phyloP scores from a whole-genome alignment of 2,888 invertebrate species.

The Seira musarum region DNA sequence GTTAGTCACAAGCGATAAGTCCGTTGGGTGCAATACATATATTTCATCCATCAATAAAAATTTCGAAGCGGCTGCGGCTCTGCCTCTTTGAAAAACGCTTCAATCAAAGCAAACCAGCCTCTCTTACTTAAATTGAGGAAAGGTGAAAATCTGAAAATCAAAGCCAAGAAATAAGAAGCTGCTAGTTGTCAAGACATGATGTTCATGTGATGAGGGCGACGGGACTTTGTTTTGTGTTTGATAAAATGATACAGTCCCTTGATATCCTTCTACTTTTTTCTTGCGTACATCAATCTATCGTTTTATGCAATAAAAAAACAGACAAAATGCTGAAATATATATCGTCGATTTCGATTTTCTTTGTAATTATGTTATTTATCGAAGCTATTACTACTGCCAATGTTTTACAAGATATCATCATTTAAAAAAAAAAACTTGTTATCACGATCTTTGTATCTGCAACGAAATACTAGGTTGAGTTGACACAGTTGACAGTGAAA shows the following conservation, averaged over 20 bases:
- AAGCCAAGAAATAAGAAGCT: slow-evolving; percentile 36
- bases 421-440: background rate
- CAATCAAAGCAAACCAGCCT: too few relatives aligned
- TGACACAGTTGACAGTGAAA: background rate
- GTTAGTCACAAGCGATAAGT: too few relatives aligned
- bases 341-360: slow-evolving; percentile 39
- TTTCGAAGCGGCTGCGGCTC: too few relatives aligned
- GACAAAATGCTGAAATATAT: background rate
- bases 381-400: background rate
- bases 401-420: background rate
- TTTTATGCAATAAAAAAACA: slow-evolving; percentile 28
- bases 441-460: too few relatives aligned
- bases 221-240: background rate
- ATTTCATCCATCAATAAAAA: too few relatives aligned
- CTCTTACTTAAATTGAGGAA: slow-evolving; percentile 49
- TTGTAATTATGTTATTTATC: background rate
- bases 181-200: slow-evolving; percentile 17
- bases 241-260: background rate
- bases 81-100: too few relatives aligned
- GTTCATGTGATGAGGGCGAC: background rate
- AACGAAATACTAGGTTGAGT: too few relatives aligned
- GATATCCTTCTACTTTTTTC: background rate
- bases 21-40: too few relatives aligned
- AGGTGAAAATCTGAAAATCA: slow-evolving; percentile 47
- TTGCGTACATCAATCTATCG: too few relatives aligned